phyloP scores from a whole-genome alignment of 92 coral and sea anemone species.

The Epizoanthus scotinus region DNA sequence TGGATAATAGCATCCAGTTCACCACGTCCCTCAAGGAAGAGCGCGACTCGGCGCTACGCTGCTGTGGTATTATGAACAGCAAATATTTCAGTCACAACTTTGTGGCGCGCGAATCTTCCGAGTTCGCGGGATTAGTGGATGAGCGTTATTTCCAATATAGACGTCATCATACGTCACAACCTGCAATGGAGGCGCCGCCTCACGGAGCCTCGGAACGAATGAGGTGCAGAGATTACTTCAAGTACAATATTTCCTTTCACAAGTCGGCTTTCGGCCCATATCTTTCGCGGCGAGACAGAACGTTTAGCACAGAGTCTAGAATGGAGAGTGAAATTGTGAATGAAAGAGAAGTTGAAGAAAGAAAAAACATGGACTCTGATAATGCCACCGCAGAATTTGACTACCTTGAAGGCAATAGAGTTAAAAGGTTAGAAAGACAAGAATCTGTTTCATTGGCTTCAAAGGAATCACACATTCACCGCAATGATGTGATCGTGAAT shows the following conservation, averaged over 20 bases:
- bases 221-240: conserved; percentile 5
- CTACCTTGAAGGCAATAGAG: neutral
- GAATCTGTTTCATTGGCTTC: neutral
- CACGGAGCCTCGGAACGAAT: neutral
- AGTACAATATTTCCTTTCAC: conserved; percentile 16
- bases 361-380: neutral
- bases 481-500: too few relatives aligned
- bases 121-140: neutral
- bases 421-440: too few relatives aligned
- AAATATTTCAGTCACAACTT: conserved; percentile 6
- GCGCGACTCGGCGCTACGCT: conserved; percentile 36
- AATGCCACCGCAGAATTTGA: neutral
- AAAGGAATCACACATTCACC: neutral
- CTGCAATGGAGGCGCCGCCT: neutral
- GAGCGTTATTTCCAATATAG: conserved; percentile 1
- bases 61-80: conserved; percentile 18
- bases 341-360: neutral
- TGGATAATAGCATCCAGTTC: neutral
- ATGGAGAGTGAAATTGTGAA: neutral
- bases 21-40: conserved; percentile 42
- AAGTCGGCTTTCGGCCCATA: conserved; percentile 36
- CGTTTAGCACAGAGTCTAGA: neutral
- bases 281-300: conserved; percentile 15
- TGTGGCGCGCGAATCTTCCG: neutral
- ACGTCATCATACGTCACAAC: conserved; percentile 2